These are phyloP conservation scores for Protosalanx chinensis DNA, from an alignment of 2,797 vertebrate genomes.

Conservation along the genomic window DNA sequence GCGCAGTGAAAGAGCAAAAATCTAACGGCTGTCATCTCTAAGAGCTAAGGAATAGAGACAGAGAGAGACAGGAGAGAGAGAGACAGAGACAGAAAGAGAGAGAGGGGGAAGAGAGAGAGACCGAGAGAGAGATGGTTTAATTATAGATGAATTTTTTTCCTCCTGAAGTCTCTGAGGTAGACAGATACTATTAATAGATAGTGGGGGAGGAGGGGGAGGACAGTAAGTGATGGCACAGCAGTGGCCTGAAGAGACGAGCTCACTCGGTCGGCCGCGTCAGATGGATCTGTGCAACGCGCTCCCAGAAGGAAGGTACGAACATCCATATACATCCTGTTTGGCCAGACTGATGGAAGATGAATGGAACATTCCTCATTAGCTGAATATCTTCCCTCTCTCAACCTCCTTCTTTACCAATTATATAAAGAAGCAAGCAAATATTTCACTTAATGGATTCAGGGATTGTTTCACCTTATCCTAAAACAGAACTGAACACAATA, in stretches of 20 bases:
- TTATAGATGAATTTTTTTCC: constrained; percentile 47
- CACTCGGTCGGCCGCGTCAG: background rate
- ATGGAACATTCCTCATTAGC: background rate
- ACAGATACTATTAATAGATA: constrained; percentile 47
- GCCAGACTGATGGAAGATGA: background rate
- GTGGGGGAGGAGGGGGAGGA: constrained; percentile 52
- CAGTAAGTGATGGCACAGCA: constrained; percentile 39
- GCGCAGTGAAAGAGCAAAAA: background rate
- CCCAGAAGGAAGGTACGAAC: background rate
- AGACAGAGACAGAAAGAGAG: constrained; percentile 7
- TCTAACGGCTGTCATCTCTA: background rate
- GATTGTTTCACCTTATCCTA: too few relatives aligned
- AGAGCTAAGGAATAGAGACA: background rate
- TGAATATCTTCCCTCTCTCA: too few relatives aligned
- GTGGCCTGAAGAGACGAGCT: constrained; percentile 19
- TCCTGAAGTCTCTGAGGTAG: constrained; percentile 45
- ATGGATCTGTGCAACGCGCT: background rate
- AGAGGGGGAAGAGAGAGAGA: background rate
- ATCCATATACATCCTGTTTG: background rate
- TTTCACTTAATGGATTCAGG: too few relatives aligned
- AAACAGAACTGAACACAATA: too few relatives aligned
- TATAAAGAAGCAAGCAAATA: too few relatives aligned
- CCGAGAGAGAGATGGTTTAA: constrained; percentile 28
- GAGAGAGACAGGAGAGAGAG: background rate
- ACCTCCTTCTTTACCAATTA: too few relatives aligned